Evolutionary conservation across 2,888 invertebrate species (phyloP).

Genomic region (Carabus problematicus): DNA sequence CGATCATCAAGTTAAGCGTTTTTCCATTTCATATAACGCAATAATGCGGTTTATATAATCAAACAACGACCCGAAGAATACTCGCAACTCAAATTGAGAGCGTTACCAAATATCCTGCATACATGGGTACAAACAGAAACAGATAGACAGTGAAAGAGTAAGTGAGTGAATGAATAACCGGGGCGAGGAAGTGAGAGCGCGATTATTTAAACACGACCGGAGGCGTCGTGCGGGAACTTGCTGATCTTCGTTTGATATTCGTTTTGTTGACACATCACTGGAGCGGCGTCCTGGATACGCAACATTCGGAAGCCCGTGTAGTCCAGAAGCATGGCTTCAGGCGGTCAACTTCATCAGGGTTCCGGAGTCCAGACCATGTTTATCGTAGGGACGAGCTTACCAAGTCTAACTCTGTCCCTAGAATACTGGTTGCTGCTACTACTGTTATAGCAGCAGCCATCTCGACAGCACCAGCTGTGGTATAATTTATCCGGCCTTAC

Average conservation of each 20-base stretch:
- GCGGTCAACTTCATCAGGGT: constrained; percentile 41
- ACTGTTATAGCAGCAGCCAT: no score
- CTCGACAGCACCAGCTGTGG: no score
- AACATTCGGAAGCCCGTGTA: not conserved
- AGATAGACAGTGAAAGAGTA: not conserved
- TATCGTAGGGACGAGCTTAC: constrained; percentile 14
- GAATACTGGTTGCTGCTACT: no score
- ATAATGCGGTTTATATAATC: constrained; percentile 25
- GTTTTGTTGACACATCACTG: constrained; percentile 35
- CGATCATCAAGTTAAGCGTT: constrained; percentile 5
- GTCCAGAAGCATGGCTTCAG: constrained; percentile 25
- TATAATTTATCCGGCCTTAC: no score
- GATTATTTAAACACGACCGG: constrained; percentile 21
- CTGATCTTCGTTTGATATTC: constrained; percentile 40
- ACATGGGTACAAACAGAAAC: not conserved
- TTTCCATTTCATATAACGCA: constrained; percentile 28
- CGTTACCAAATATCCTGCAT: not conserved
- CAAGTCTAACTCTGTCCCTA: no score
- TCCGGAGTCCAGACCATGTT: constrained; percentile 27
- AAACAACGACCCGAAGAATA: constrained; percentile 31
- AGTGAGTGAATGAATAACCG: not conserved
- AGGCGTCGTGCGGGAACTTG: constrained; percentile 26
- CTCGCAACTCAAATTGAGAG: constrained; percentile 32
- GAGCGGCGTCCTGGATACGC: constrained; percentile 29
- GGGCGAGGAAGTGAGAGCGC: constrained; percentile 15